Evolutionary conservation across 2,113 vertebrate genomes (phyloP).

Genomic region (Phalacrocorax pelagicus): DNA sequence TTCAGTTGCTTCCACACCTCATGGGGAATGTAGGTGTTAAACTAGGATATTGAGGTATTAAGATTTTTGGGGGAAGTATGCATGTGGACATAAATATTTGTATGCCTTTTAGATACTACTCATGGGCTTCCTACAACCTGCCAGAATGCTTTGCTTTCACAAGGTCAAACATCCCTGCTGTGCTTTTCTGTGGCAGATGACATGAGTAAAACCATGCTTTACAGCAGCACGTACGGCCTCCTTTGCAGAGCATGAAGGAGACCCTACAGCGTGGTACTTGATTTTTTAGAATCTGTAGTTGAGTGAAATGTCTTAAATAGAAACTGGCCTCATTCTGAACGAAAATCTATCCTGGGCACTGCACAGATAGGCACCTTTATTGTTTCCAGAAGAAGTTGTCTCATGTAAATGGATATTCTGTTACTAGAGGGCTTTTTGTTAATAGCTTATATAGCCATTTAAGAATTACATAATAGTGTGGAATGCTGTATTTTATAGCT

Average conservation of each 20-base stretch:
- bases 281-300: neutral
- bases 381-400: constrained; percentile 45
- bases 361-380: constrained; percentile 26
- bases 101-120: neutral
- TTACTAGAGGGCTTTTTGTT: neutral
- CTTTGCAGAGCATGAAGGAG: neutral
- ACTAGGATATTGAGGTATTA: neutral
- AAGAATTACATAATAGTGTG: neutral
- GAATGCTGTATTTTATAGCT: constrained; percentile 19
- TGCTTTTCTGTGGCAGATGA: neutral
- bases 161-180: neutral
- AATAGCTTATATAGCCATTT: neutral
- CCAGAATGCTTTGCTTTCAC: neutral
- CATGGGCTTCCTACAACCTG: neutral
- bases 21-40: neutral
- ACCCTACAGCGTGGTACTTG: neutral
- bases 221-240: neutral
- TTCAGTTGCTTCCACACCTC: neutral
- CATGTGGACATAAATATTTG: neutral
- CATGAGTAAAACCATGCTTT: neutral
- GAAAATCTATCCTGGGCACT: neutral
- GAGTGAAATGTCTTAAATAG: constrained; percentile 11
- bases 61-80: neutral
- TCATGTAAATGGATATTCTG: constrained; percentile 46
- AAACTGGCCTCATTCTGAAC: neutral